Conservation (phyloP, 2,888 invertebrate genomes). For the Nysson spinosus region DNA sequence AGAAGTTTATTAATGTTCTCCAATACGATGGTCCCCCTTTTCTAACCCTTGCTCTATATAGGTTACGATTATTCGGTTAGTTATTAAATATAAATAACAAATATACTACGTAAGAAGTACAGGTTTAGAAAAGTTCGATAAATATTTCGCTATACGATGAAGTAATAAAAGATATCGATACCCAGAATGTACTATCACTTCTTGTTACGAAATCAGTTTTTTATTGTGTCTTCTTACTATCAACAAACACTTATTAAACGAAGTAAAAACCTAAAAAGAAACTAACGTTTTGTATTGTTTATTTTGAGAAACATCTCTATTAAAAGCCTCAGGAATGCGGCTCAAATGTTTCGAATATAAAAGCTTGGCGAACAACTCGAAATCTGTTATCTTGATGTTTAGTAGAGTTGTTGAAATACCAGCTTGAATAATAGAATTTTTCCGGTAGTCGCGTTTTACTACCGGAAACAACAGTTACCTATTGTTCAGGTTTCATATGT, state of each 20-base stretch:
- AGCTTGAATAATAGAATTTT: constrained; percentile 3
- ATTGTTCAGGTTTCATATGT: constrained; percentile 12
- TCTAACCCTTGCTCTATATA: constrained; percentile 3
- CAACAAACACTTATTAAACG: no score
- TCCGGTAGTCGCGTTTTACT: not conserved
- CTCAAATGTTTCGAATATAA: no score
- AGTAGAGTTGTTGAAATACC: not conserved
- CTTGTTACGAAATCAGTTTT: no score
- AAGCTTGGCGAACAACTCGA: no score
- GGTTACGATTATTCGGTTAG: constrained; percentile 19
- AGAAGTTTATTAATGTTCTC: constrained; percentile 24
- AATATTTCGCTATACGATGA: not conserved
- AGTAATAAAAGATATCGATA: no score
- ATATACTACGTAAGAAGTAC: not conserved
- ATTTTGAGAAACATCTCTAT: no score
- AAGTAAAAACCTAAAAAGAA: no score
- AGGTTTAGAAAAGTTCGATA: not conserved
- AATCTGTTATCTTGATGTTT: not conserved
- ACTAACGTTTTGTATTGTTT: no score
- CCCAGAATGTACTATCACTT: no score
- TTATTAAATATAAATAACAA: constrained; percentile 2
- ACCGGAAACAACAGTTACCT: constrained; percentile 1
- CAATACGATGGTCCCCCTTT: constrained; percentile 8
- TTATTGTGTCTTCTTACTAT: no score
- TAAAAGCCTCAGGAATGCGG: no score